These are phyloP conservation scores for Calycopis cecrops DNA, from an alignment of 1,140 invertebrate genomes.

Conservation along the genomic window DNA sequence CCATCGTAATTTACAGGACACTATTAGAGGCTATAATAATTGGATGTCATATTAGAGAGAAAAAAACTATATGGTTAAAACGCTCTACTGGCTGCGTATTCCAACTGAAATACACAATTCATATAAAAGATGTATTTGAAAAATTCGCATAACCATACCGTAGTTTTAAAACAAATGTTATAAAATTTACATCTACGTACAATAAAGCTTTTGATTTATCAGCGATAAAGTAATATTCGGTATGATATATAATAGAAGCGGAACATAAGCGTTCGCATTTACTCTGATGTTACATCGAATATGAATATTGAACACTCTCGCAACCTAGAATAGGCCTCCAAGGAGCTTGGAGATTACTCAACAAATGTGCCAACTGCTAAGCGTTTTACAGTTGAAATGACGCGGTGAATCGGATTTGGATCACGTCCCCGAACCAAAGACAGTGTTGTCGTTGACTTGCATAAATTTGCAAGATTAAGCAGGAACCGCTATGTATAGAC, in stretches of 20 bases:
- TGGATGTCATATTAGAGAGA: too few relatives aligned
- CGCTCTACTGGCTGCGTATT: too few relatives aligned
- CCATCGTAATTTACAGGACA: too few relatives aligned
- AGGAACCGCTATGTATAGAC: constrained; percentile 26
- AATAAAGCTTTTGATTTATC: background rate
- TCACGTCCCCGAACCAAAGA: constrained; percentile 61
- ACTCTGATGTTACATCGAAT: constrained; percentile 29
- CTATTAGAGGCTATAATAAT: too few relatives aligned
- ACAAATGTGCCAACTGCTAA: constrained; percentile 64
- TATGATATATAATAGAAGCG: background rate
- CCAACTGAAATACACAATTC: too few relatives aligned
- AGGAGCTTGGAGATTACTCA: constrained; percentile 54
- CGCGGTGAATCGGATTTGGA: constrained; percentile 64
- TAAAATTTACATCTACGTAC: too few relatives aligned
- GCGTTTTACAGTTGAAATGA: constrained; percentile 62
- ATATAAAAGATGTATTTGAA: too few relatives aligned
- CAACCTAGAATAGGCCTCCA: constrained; percentile 41
- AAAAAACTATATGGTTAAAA: too few relatives aligned
- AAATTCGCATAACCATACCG: too few relatives aligned
- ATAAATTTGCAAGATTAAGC: constrained; percentile 70
- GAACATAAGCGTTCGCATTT: constrained; percentile 6
- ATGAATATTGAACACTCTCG: constrained; percentile 46
- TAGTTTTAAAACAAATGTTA: too few relatives aligned
- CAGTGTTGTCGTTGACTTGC: constrained; percentile 61
- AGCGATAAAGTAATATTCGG: background rate